A percentile compares a stretch with the other conserved stretches of the same genome.
These are phyloP conservation scores for Drosophila infuscata DNA, from an alignment of 2,888 invertebrate species.

Conservation along the genomic window DNA sequence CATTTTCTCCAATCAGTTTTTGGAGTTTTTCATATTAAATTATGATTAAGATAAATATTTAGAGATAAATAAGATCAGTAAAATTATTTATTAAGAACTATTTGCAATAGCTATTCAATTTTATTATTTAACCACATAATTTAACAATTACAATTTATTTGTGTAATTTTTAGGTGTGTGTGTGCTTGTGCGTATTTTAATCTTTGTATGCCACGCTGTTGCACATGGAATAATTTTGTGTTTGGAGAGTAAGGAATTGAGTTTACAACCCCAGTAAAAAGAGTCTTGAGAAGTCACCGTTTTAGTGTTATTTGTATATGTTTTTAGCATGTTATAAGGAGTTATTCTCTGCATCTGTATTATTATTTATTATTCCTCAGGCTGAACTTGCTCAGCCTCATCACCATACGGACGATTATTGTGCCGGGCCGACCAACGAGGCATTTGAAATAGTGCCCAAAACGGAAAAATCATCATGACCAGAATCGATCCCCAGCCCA, in stretches of 20 bases:
- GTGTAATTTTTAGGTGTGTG: background rate
- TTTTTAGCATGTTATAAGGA: constrained; percentile 35
- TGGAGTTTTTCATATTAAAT: background rate
- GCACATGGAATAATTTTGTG: background rate
- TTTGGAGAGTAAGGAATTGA: background rate
- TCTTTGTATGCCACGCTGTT: constrained; percentile 3
- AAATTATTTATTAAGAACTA: background rate
- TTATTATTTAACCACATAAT: too few species aligned
- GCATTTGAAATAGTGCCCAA: constrained; percentile 61
- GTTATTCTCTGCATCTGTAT: background rate
- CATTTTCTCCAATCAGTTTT: background rate
- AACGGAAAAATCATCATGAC: constrained; percentile 71
- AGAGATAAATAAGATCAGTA: background rate
- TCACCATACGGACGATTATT: constrained; percentile 42
- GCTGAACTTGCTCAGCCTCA: constrained; percentile 9
- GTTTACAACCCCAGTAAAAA: constrained; percentile 49
- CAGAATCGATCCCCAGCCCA: constrained; percentile 54
- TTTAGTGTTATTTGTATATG: constrained; percentile 5
- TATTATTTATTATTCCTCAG: background rate
- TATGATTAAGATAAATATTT: background rate
- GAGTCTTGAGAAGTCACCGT: constrained; percentile 68
- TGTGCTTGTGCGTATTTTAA: background rate
- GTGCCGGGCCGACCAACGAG: constrained; percentile 64
- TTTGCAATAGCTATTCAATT: background rate
- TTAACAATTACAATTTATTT: background rate